Base-by-base conservation (phyloP, 1,140 invertebrate species). In the Heliothis subflexa region DNA sequence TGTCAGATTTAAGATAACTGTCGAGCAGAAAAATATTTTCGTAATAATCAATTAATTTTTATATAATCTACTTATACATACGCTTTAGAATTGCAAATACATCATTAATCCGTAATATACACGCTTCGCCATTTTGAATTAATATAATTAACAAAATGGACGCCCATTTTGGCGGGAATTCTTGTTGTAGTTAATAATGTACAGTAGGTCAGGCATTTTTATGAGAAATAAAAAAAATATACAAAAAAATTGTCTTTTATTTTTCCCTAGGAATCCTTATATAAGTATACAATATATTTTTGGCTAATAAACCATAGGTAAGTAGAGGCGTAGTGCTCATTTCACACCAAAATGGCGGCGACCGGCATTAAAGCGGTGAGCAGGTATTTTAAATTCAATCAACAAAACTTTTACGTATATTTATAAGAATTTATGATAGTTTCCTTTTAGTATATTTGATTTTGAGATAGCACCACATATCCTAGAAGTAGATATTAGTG, bases 191-290 rank as follows among this genome's bases (percentile, higher is more conserved):
- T 11, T 78, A 18, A 55, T 21, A 59, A 55, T 78, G 78, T 78
- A 78, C 78, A 73, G 78, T 73, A 73, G 78, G 45, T 25, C 47
- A 21, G 13, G 61, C 40, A 55, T 78, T 78, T 78, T 78, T 78
- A 78, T 78, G 70, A 78, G 16, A 64, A 77, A 66, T 70, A 77
- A 77, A 73, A 73, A 79, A 78, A 14, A 9, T 72, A 52, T 54
- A 16, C 16, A 73, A 54, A 74, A 52, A 21, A 55, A 18, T 52
- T 54, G 59, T 45, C 14, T 78, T 78, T 78, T 72, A 64, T 73
- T 78, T 78, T 57, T 25, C 7, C 13, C 13, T 57, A 45, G 13
- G 25, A 18, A 54, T 71, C 45, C 25, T 50, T 52, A 68, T 52
- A n/a, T n/a, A n/a, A n/a, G n/a, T n/a, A n/a, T n/a, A n/a, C n/a